Evolutionary conservation across 2,888 invertebrate genomes (phyloP).

Genomic region (Scaptomyza caliginosa): DNA sequence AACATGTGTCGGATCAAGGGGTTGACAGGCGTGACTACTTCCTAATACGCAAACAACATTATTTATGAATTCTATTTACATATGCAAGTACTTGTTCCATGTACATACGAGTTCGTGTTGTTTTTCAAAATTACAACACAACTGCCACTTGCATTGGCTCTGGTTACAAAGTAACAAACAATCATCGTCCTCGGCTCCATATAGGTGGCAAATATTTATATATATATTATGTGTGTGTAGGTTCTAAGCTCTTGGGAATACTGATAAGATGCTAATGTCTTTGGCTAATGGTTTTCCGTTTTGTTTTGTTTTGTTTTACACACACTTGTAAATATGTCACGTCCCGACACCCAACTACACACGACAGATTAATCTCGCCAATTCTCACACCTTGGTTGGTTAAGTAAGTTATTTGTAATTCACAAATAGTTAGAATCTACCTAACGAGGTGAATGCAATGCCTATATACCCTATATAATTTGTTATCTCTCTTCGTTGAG

Average conservation of each 20-base stretch:
- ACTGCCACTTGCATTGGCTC: slow-evolving; percentile 7
- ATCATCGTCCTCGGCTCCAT: slow-evolving; percentile 31
- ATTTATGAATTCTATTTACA: slow-evolving; percentile 58
- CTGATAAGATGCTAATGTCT: slow-evolving; percentile 64
- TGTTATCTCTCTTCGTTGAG: too few relatives aligned
- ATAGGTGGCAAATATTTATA: slow-evolving; percentile 1
- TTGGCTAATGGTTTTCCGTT: slow-evolving; percentile 38
- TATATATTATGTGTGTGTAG: background rate
- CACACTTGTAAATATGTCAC: slow-evolving; percentile 51
- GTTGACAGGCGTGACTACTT: slow-evolving; percentile 55
- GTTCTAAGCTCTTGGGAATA: slow-evolving; percentile 27
- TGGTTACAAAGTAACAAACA: slow-evolving; percentile 4
- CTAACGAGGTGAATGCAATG: too few relatives aligned
- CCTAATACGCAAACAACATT: slow-evolving; percentile 70
- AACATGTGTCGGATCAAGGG: slow-evolving; percentile 40
- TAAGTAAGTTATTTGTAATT: slow-evolving; percentile 43
- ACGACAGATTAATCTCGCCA: slow-evolving; percentile 31
- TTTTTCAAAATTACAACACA: slow-evolving; percentile 14
- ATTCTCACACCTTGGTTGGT: slow-evolving; percentile 49
- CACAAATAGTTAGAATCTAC: slow-evolving; percentile 31
- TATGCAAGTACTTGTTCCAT: slow-evolving; percentile 16
- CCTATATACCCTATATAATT: too few relatives aligned
- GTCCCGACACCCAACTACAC: slow-evolving; percentile 24
- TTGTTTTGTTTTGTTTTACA: slow-evolving; percentile 14
- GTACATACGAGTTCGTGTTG: slow-evolving; percentile 27